Base-by-base conservation (phyloP, 1,140 invertebrate species). In the Ruditapes philippinarum region DNA sequence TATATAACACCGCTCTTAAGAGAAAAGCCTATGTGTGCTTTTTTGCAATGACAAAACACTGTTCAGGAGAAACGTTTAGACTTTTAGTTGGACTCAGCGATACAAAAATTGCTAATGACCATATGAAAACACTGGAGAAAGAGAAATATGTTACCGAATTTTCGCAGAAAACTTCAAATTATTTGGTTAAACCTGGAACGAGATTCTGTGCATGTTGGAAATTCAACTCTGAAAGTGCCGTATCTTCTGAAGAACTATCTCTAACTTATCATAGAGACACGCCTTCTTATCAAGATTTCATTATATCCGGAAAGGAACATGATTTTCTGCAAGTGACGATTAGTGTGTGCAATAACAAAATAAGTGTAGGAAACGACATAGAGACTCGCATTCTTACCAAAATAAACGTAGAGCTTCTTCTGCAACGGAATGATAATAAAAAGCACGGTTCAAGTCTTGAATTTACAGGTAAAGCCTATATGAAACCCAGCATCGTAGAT, bases 391-490 rank as follows among this genome's bases (percentile, higher is more conserved):
- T 1, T 70, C 38, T 70, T 22, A 70, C 65, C 7, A 11, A 70
- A 36, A 70, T 70, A 14, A 70, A 70, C 22, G 65, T 70, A 3
- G 65, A 70, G 17, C 65, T 70, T 38, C 65, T 36, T 1, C 17
- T 40, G 1, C 3, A 40, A 9, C 9, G 38, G 19, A 9, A 36
- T 4, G 65, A 65, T 2, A 36, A 38, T 0, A 17, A 12, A 28
- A n/a, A 2, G 1, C 33, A 12, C 2, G 28, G 9, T 14, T 38
- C 65, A 70, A 17, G 33, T 38, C 65, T 70, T 28, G 33, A 5
- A 70, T 70, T 70, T 70, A 70, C 7, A 38, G 65, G 65, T 70
- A 38, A 70, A 36, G n/a, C n/a, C n/a, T n/a, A n/a, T n/a, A n/a
- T n/a, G n/a, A n/a, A n/a, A n/a, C n/a, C n/a, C n/a, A n/a, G n/a